Evolutionary conservation across 1,140 invertebrate species (phyloP), one percentile per base, ranked within the genome.

Genomic region (Berghia stephanieae): DNA sequence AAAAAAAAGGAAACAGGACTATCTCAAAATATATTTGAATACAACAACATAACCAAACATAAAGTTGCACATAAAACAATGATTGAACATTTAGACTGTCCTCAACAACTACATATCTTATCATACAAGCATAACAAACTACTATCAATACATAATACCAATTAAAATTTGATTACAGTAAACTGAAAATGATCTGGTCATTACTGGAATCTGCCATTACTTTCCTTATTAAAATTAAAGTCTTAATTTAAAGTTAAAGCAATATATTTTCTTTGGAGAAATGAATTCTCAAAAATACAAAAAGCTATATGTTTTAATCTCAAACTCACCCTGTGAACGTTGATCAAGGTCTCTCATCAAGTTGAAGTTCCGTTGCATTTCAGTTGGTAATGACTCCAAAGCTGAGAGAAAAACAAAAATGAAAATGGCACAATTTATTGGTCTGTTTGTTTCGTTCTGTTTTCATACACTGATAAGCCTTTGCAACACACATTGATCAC

Each of bases 291-390:
- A 4, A 38, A 68, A 38, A 38, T 68, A 36, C 6, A 69, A 69
- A 16, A 24, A 40, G 24, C 8, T 24, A 27, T 13, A 36, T 68
- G 10, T 10, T 5, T 13, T 36, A 34, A 13, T 31, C 42, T 69
- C n/a, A 76, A 66, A 57, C 57, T 68, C 83, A 90, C 90, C 90
- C 86, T 91, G 96, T 5, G 96, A 95, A 87, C 96, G 92, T 66
- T 95, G 93, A 88, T 99, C 97, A 52, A 99, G 90, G 90, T 99
- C 96, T 78, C 96, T 91, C 96, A 99, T 98, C 77, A 98, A 90
- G 74, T 94, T 98, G 86, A 99, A 98, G 91, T 98, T 98, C 80
- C 97, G 92, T 88, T 98, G 95, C 73, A 99, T 90, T 91, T 99
- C 97, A 77, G 95, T 94, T 0, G 97, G 97, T 74, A 99, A 90